phyloP scores from a whole-genome alignment of 2,113 vertebrate genomes.

The Oxyura jamaicensis region DNA sequence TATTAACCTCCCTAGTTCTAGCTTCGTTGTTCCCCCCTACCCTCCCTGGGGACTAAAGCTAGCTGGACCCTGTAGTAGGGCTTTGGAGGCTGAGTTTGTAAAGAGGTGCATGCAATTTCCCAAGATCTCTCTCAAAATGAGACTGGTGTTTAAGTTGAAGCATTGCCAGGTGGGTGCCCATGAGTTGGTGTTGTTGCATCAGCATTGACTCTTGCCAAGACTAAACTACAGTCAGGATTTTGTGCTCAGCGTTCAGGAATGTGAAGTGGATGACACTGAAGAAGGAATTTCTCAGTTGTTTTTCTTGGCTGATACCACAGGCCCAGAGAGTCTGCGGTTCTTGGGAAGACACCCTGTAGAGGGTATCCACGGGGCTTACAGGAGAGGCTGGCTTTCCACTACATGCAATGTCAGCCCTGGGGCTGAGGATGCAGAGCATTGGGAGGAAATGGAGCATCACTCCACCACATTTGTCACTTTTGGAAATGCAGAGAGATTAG shows the following conservation, averaged over 20 bases:
- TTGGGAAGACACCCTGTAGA: conserved; percentile 28
- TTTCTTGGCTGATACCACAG: conserved; percentile 38
- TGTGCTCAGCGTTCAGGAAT: conserved; percentile 56
- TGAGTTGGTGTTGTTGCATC: conserved; percentile 37
- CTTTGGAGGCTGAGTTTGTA: not conserved
- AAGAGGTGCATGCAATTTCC: not conserved
- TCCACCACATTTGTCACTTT: conserved; percentile 53
- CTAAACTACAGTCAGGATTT: conserved; percentile 52
- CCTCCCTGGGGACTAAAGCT: not conserved
- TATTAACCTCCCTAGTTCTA: not conserved
- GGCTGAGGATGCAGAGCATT: not conserved
- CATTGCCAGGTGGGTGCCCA: conserved; percentile 24
- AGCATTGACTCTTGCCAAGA: conserved; percentile 25
- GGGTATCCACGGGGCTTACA: not conserved
- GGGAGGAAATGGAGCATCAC: not conserved
- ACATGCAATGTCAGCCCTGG: not conserved
- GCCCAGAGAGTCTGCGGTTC: conserved; percentile 14
- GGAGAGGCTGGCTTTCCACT: not conserved
- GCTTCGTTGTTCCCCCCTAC: not conserved
- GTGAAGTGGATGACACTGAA: conserved; percentile 40
- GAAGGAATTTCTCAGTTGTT: conserved; percentile 49
- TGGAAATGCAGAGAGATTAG: conserved; percentile 58
- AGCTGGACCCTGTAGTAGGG: not conserved
- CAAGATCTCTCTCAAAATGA: not conserved
- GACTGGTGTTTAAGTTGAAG: conserved; percentile 5